These are phyloP conservation scores for Mola mola DNA, from an alignment of 2,113 vertebrate species.

Conservation along the genomic window DNA sequence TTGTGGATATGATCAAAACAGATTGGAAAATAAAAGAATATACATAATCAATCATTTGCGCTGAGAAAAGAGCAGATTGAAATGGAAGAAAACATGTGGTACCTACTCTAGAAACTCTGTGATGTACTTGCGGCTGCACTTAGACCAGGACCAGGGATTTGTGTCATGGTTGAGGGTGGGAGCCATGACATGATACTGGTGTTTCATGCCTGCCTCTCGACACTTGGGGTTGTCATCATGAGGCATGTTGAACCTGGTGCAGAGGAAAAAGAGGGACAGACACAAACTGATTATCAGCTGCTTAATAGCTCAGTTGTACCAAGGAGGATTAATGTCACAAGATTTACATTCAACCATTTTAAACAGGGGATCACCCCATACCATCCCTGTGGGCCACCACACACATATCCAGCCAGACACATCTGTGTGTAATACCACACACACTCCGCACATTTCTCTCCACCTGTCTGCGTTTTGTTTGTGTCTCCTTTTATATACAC, in stretches of 20 bases:
- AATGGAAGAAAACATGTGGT: conserved; percentile 6
- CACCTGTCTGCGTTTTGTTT: conserved; percentile 2
- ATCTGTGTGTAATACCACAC: conserved; percentile 4
- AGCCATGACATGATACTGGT: conserved; percentile 96
- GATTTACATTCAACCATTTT: conserved; percentile 49
- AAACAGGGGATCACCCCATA: conserved; percentile 27
- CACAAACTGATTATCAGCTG: conserved; percentile 53
- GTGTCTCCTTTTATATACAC: not conserved
- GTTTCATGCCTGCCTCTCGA: conserved; percentile 89
- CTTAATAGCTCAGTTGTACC: conserved; percentile 47
- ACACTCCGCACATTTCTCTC: conserved; percentile 2
- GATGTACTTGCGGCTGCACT: conserved; percentile 97
- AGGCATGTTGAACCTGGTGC: conserved; percentile 93
- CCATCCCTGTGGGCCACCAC: conserved; percentile 6
- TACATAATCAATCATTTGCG: not conserved
- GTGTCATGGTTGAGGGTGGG: conserved; percentile 96
- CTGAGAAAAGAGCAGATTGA: not conserved
- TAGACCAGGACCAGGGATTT: conserved; percentile 97
- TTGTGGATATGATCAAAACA: not conserved
- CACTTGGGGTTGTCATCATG: conserved; percentile 97
- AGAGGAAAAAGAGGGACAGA: conserved; percentile 42
- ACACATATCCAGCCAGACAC: conserved; percentile 19
- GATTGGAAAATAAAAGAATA: no score
- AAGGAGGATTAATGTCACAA: conserved; percentile 67
- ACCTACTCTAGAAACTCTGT: conserved; percentile 98